Conservation (phyloP, 2,113 vertebrate species). For the Orcinus orca region DNA sequence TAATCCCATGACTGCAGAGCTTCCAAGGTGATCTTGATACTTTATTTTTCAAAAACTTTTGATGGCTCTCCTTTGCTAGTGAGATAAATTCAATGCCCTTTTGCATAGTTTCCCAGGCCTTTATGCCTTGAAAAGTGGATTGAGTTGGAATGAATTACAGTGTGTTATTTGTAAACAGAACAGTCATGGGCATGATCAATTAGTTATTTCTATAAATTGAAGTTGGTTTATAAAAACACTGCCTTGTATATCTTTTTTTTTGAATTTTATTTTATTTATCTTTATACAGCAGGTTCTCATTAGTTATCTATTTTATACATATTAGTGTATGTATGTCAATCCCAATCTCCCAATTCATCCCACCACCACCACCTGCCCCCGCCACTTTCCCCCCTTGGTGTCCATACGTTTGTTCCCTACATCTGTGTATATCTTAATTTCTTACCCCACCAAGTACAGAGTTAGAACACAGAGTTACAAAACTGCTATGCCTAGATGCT, state of each 20-base stretch:
- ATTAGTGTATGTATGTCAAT: too few species aligned
- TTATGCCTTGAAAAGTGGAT: conserved; percentile 4
- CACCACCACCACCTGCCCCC: too few species aligned
- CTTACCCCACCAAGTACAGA: neutral
- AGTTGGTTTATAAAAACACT: conserved; percentile 45
- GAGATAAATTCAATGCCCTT: neutral
- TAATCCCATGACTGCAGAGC: conserved; percentile 13
- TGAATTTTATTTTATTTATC: too few species aligned
- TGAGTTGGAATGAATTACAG: neutral
- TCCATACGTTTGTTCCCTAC: too few species aligned
- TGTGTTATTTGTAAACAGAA: conserved; percentile 52
- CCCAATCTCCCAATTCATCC: too few species aligned
- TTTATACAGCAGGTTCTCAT: too few species aligned
- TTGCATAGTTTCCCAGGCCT: conserved; percentile 4
- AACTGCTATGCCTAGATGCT: neutral
- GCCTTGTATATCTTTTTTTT: neutral
- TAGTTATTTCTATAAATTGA: conserved; percentile 48
- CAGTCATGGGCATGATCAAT: neutral
- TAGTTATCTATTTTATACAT: too few species aligned
- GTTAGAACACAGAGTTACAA: conserved; percentile 31
- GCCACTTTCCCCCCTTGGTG: too few species aligned
- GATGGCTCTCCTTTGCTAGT: neutral
- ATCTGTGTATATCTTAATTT: conserved; percentile 3
- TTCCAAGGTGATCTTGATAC: neutral
- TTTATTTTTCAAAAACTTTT: conserved; percentile 48